phyloP scores from a whole-genome alignment of 1,140 invertebrate species.

The Delia radicum region DNA sequence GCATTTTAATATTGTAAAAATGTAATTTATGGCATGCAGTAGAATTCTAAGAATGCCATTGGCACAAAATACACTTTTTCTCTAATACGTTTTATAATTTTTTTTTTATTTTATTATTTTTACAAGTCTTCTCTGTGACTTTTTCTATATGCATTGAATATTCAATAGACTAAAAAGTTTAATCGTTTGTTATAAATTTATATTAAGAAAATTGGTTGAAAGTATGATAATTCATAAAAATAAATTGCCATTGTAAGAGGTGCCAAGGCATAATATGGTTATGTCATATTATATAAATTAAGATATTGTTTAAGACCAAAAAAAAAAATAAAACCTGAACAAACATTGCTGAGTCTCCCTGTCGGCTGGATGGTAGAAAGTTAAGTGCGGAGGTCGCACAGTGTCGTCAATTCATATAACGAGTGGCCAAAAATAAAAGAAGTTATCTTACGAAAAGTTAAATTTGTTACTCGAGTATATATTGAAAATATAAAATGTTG shows the following conservation, averaged over 20 bases:
- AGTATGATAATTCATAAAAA: background rate
- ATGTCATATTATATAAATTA: background rate
- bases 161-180: background rate
- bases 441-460: too few relatives aligned
- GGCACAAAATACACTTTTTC: background rate
- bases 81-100: background rate
- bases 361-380: too few relatives aligned
- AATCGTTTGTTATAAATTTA: background rate
- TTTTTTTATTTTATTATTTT: background rate
- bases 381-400: too few relatives aligned
- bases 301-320: background rate
- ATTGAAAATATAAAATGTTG: too few relatives aligned
- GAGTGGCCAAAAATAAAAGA: too few relatives aligned
- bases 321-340: too few relatives aligned
- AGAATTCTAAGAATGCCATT: constrained; percentile 6
- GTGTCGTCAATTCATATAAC: too few relatives aligned
- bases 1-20: too few relatives aligned
- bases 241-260: background rate
- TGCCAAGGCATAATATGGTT: background rate
- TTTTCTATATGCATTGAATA: background rate
- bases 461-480: too few relatives aligned
- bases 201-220: background rate
- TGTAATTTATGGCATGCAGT: constrained; percentile 14
- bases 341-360: too few relatives aligned
- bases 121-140: background rate